Base-by-base conservation (phyloP, 2,888 invertebrate genomes). In the Hirtodrosophila histrioides region DNA sequence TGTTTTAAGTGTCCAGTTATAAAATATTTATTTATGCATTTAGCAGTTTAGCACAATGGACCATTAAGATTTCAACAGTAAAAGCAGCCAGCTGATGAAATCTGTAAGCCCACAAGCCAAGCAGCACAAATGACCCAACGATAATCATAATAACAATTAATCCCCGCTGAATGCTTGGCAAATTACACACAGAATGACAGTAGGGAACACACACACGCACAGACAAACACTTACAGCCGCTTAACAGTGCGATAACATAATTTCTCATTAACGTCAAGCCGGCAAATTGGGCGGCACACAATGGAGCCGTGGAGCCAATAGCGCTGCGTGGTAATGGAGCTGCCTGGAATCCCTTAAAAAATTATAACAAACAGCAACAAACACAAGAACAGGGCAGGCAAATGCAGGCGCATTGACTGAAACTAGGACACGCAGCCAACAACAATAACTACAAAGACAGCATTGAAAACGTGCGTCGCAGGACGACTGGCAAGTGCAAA, bases 191-290 rank as follows among this genome's bases (percentile, higher is more conserved):
- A 24, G 10, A 69, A 35, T 33, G 10, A 9, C 69, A 58, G 45
- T 51, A 27, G 2, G 6, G 33, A 12, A 35, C 8, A 36, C 44
- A 36, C 23, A 41, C 31, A 37, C 29, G 53, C 39, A 40, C 36
- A 36, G 11, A 17, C 29, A 35, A n/a, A 35, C 51, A 54, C 50
- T 57, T 54, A 69, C 68, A 57, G 57, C 44, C 51, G 50, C 61
- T 65, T 86, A 75, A 81, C 88, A 88, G 85, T 64, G 73, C 71
- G 71, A 72, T 84, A 85, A 88, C 87, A 84, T 88, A 74, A 87
- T 75, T 87, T 87, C 88, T 81, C 78, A 84, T 84, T 88, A 88
- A 72, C 57, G 81, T 64, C 75, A 55, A 55, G 51, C 62, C 51
- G 69, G 62, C 79, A 85, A 82, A 63, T 75, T 71, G 75, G 68